Conservation (phyloP, 2,113 vertebrate genomes). For the Scophthalmus maximus region DNA sequence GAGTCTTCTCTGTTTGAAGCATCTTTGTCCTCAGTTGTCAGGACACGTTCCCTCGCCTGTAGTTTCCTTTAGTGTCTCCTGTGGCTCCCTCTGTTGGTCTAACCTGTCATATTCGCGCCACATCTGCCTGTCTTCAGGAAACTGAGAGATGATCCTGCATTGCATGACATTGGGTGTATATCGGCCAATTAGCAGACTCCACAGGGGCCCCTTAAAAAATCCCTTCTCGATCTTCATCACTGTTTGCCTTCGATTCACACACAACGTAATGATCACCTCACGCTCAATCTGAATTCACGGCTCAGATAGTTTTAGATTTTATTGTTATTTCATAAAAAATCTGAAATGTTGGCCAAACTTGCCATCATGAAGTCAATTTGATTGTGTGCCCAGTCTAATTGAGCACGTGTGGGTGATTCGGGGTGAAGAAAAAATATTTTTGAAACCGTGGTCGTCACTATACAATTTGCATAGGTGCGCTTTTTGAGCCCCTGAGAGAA, state of each 20-base stretch:
- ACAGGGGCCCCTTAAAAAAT: constrained; percentile 12
- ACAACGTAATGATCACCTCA: constrained; percentile 36
- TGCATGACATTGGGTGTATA: constrained; percentile 62
- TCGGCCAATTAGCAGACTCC: constrained; percentile 48
- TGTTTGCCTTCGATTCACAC: constrained; percentile 49
- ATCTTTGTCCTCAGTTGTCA: constrained; percentile 25
- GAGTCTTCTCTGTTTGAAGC: constrained; percentile 39
- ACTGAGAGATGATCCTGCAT: constrained; percentile 40
- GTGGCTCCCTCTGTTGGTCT: constrained; percentile 70
- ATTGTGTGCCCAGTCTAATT: constrained; percentile 45
- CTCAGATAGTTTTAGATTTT: constrained; percentile 20
- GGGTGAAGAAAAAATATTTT: constrained; percentile 9
- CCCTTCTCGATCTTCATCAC: constrained; percentile 17
- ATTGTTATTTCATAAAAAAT: background rate
- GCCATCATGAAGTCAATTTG: constrained; percentile 4
- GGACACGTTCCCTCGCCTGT: constrained; percentile 26
- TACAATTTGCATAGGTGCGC: constrained; percentile 61
- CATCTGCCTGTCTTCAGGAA: constrained; percentile 57
- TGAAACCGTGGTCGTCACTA: constrained; percentile 43
- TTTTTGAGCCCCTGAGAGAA: constrained; percentile 63
- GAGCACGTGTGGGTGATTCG: constrained; percentile 18
- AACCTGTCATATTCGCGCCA: constrained; percentile 51
- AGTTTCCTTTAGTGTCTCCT: constrained; percentile 45
- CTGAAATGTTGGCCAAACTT: constrained; percentile 6
- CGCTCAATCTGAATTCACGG: constrained; percentile 17